A percentile compares a stretch with the other conserved stretches of the same genome.
These are phyloP conservation scores for Cossypha caffra DNA, from an alignment of 2,797 vertebrate genomes.

Conservation along the genomic window DNA sequence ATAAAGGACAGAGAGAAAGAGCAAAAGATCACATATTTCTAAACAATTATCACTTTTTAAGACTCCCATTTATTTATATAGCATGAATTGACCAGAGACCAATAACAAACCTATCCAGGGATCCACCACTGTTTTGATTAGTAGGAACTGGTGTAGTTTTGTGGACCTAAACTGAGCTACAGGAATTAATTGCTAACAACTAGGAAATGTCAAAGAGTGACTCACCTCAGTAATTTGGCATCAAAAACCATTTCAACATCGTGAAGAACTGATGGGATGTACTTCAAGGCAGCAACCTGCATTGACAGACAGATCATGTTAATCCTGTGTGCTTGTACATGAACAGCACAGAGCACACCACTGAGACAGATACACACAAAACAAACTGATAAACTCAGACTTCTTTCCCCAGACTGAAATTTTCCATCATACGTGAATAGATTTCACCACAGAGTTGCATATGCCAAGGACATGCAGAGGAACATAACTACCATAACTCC, in stretches of 20 bases:
- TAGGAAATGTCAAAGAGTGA: not conserved
- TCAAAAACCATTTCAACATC: slow-evolving; percentile 96
- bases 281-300: slow-evolving; percentile 96
- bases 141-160: not conserved
- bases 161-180: not conserved
- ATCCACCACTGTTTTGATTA: not conserved
- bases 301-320: not conserved
- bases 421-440: not conserved
- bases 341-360: not conserved
- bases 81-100: not conserved
- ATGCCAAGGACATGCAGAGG: not conserved
- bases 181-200: not conserved
- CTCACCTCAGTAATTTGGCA: slow-evolving; percentile 92
- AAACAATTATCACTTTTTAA: not conserved
- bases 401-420: not conserved
- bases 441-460: not conserved
- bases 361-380: not conserved
- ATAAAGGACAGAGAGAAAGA: not conserved
- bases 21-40: not conserved
- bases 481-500: not conserved
- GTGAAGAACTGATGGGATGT: slow-evolving; percentile 93
- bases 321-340: not conserved
- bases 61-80: not conserved
- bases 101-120: rapidly evolving
- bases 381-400: not conserved